Evolutionary conservation across 2,113 vertebrate genomes (phyloP), one percentile per base, ranked within the genome.

Genomic region (Chinchilla lanigera): DNA sequence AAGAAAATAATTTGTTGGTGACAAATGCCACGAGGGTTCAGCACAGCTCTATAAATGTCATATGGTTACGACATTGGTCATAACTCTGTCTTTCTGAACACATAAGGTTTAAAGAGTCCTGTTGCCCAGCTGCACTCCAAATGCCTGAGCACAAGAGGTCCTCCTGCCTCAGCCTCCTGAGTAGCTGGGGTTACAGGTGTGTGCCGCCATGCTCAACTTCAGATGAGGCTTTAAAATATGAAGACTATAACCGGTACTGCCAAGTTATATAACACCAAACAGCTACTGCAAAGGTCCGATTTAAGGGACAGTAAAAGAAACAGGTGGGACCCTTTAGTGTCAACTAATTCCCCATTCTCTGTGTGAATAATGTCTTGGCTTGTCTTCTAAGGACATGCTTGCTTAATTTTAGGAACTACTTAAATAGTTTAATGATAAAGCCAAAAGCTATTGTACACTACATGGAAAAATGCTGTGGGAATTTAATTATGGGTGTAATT

Each of bases 391-490:
- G 20, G 28, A 69, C 8, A 61, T 58, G 8, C 63, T 88, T 71
- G 67, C 11, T 95, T 71, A 54, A 60, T 83, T 91, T 84, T 56
- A 84, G 54, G 35, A 73, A 50, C 5, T 83, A 17, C 71, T 86
- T 86, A 83, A 78, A 47, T 30, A 94, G 77, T 50, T 91, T 65
- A 81, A 65, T 88, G 54, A 83, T 82, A 38, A 71, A 86, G 65
- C 52, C 22, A 75, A 54, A 89, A 80, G 20, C 17, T 65, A 67
- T 12, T 47, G 2, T 1, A 54, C 0, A 54, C n/a, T n/a, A 58
- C 60, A 38, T 1, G 71, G 50, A 69, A 95, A 50, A 96, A 85
- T 52, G 13, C 60, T 52, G 33, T 56, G 22, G 35, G 52, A 81
- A 86, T 44, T 63, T 56, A 71, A 67, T 67, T 94, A 5, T 11